Evolutionary conservation across 1,140 invertebrate species (phyloP).

Genomic region (Drosophila willistoni): DNA sequence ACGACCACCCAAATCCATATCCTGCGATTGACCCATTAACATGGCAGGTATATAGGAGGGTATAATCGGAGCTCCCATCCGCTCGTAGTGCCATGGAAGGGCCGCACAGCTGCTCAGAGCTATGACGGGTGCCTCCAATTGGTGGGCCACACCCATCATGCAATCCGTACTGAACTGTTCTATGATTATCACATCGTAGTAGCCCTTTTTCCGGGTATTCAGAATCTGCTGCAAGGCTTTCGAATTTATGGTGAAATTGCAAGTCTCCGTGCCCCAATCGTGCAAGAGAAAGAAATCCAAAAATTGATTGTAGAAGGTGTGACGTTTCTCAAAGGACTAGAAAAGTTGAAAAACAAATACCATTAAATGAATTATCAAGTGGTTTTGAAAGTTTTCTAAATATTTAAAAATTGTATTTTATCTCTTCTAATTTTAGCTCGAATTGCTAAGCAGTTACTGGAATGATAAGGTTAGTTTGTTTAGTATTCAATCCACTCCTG

Average conservation of each 20-base stretch:
- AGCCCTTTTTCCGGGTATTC: constrained; percentile 66
- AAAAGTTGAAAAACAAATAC: neutral
- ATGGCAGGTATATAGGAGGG: constrained; percentile 85
- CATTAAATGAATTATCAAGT: too few relatives aligned
- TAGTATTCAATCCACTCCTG: too few relatives aligned
- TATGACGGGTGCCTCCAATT: constrained; percentile 87
- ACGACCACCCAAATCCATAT: constrained; percentile 84
- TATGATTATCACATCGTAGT: constrained; percentile 87
- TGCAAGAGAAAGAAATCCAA: constrained; percentile 71
- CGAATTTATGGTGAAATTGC: constrained; percentile 70
- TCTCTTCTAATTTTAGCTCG: too few relatives aligned
- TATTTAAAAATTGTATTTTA: too few relatives aligned
- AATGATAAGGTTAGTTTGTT: too few relatives aligned
- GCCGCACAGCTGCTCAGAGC: constrained; percentile 84
- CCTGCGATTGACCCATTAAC: constrained; percentile 84
- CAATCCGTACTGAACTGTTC: constrained; percentile 90
- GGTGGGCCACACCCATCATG: constrained; percentile 86
- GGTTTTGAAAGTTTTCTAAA: too few relatives aligned
- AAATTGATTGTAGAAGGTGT: constrained; percentile 64
- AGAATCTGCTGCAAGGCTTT: constrained; percentile 68
- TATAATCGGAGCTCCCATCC: constrained; percentile 85
- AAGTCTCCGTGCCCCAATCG: constrained; percentile 72
- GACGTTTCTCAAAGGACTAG: constrained; percentile 71
- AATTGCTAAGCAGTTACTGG: too few relatives aligned
- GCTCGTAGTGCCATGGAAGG: constrained; percentile 86